A percentile compares a stretch with the other conserved stretches of the same genome.
These are phyloP conservation scores for Masticophis lateralis DNA, from an alignment of 2,797 vertebrate species.

Conservation along the genomic window DNA sequence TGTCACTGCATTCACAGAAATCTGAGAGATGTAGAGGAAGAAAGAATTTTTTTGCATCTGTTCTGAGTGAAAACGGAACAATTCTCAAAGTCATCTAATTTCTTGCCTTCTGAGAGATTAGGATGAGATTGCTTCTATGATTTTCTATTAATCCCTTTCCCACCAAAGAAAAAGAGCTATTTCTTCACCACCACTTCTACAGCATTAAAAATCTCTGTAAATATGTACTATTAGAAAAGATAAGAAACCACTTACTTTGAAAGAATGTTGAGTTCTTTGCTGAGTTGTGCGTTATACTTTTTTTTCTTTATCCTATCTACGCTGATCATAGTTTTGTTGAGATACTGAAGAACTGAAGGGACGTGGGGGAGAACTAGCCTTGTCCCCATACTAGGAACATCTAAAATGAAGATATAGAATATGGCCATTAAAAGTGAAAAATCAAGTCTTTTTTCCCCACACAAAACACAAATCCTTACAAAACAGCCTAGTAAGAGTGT, in stretches of 20 bases:
- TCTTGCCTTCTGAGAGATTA: background rate
- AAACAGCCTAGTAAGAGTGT: background rate
- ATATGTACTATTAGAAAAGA: constrained; percentile 6
- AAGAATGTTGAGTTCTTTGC: constrained; percentile 94
- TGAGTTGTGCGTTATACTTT: constrained; percentile 84
- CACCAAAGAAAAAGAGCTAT: background rate
- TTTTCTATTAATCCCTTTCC: background rate
- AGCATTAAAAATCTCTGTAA: background rate
- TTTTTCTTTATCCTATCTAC: constrained; percentile 87
- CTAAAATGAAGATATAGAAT: constrained; percentile 66
- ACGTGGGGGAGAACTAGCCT: constrained; percentile 86
- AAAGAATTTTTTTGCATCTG: background rate
- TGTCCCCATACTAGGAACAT: constrained; percentile 77
- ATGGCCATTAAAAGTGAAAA: background rate
- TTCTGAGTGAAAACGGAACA: background rate
- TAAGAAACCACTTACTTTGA: constrained; percentile 83
- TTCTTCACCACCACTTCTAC: too few relatives aligned
- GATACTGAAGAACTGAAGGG: constrained; percentile 85
- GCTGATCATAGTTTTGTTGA: constrained; percentile 82
- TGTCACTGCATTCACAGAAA: background rate
- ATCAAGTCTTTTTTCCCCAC: background rate
- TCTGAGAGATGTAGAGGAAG: background rate
- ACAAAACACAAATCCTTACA: background rate
- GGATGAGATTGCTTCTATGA: background rate
- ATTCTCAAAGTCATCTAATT: background rate